Evolutionary conservation across 2,888 invertebrate species (phyloP), one percentile per base, ranked within the genome.

Genomic region (Arge pagana): DNA sequence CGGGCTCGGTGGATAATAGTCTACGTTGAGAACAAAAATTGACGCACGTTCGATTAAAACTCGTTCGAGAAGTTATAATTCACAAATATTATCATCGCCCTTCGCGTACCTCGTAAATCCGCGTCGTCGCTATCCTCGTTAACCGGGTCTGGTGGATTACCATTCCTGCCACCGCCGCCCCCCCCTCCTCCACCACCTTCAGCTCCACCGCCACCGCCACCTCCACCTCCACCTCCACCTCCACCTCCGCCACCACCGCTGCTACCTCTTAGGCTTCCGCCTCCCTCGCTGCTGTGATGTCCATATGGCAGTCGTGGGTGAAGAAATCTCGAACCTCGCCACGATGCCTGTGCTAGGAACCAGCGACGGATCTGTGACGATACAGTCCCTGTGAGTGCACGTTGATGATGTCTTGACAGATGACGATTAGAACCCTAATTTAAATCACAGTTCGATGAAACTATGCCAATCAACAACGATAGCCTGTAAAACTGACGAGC

Each of bases 121-220:
- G 65, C 55, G 33, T 74, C 70, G 43, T 74, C 72, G 24, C 67
- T 71, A 30, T 74, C 70, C 21, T 72, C 73, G 48, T 71, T 72
- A 15, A 62, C 63, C 30, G 66, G 65, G 56, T 68, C 69, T 23
- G 61, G 63, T 10, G 62, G 60, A 36, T 13, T 21, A 4, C 33
- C 45, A 16, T 23, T 35, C 1, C n/a, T 21, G 21, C 43, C 33
- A n/a, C n/a, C n/a, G n/a, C n/a, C n/a, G n/a, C n/a, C n/a, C 54
- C 54, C 13, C 6, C 8, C 24, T 10, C 26, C 26, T 5, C 24
- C 26, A 11, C 4, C 8, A 7, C 41, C 41, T 10, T 26, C 24
- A n/a, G n/a, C 23, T 13, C 24, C 18, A 1, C 23, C 26, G 3
- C 24, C n/a, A 2, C 52, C 54, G 10, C 52, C 39, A 18, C 48